phyloP scores from a whole-genome alignment of 2,888 invertebrate genomes.

The Epirrhoe tristata region DNA sequence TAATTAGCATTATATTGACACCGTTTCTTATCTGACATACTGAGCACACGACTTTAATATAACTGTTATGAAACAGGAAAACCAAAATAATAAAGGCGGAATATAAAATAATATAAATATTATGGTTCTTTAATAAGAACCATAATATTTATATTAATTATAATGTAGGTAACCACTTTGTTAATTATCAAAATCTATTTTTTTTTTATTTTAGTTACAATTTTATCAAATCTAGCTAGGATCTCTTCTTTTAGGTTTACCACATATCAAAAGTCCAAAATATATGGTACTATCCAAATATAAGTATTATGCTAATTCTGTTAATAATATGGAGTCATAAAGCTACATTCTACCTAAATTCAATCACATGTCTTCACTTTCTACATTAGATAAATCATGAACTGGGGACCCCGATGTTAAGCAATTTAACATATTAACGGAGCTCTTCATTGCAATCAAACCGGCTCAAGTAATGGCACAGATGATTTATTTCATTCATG shows the following conservation, averaged over 20 bases:
- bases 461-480: constrained; percentile 27
- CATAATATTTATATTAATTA: no score
- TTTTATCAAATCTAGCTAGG: no score
- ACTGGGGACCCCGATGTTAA: constrained; percentile 72
- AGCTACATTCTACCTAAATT: neutral
- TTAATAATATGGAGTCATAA: no score
- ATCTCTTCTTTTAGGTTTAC: no score
- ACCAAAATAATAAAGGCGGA: neutral
- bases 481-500: constrained; percentile 17
- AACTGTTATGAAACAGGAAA: constrained; percentile 24
- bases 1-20: constrained; percentile 33
- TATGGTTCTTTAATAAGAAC: no score
- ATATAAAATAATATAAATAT: no score
- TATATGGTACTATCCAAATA: no score
- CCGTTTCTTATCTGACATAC: constrained; percentile 25
- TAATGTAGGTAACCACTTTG: no score
- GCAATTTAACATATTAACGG: constrained; percentile 69
- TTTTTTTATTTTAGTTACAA: no score
- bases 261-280: no score
- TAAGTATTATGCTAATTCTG: no score
- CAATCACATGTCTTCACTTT: neutral
- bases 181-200: no score
- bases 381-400: constrained; percentile 69
- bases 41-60: neutral
- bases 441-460: constrained; percentile 58